Percentiles rank a stretch among this genome's conserved stretches.
phyloP scores from a whole-genome alignment of 2,888 invertebrate genomes.

The Thecocarcelia acutangulata region DNA sequence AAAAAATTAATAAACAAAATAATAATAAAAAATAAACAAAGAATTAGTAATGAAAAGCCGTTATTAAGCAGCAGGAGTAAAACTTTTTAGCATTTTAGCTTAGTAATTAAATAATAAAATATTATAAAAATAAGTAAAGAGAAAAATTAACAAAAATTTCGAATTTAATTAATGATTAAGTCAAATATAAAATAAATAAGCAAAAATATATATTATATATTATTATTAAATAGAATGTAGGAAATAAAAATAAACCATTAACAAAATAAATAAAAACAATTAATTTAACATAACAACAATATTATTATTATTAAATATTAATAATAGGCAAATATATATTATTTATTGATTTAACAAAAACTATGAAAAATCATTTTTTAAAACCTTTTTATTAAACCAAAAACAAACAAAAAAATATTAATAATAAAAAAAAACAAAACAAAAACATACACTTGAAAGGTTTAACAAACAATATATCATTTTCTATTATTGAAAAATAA shows the following conservation, averaged over 20 bases:
- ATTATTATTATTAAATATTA: slow-evolving; percentile 71
- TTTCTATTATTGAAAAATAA: slow-evolving; percentile 62
- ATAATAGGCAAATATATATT: slow-evolving; percentile 65
- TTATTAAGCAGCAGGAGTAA: slow-evolving; percentile 67
- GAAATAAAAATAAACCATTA: slow-evolving; percentile 44
- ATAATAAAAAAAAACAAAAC: slow-evolving; percentile 30
- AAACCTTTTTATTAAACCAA: slow-evolving; percentile 69
- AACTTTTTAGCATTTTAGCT: slow-evolving; percentile 73
- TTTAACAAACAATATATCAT: slow-evolving; percentile 67
- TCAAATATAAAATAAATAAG: slow-evolving; percentile 70
- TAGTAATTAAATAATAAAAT: slow-evolving; percentile 72
- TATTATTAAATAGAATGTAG: slow-evolving; percentile 67
- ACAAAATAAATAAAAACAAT: slow-evolving; percentile 54
- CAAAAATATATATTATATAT: slow-evolving; percentile 63
- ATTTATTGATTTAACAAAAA: slow-evolving; percentile 58
- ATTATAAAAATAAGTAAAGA: slow-evolving; percentile 65
- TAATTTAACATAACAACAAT: slow-evolving; percentile 59
- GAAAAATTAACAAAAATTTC: slow-evolving; percentile 80
- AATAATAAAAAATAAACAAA: slow-evolving; percentile 69
- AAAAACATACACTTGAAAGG: slow-evolving; percentile 32
- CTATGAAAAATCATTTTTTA: slow-evolving; percentile 54
- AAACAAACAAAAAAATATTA: not conserved
- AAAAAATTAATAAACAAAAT: slow-evolving; percentile 61
- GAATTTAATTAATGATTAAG: slow-evolving; percentile 80
- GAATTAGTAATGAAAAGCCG: slow-evolving; percentile 57